phyloP scores from a whole-genome alignment of 2,888 invertebrate species.

The Hermodice carunculata region DNA sequence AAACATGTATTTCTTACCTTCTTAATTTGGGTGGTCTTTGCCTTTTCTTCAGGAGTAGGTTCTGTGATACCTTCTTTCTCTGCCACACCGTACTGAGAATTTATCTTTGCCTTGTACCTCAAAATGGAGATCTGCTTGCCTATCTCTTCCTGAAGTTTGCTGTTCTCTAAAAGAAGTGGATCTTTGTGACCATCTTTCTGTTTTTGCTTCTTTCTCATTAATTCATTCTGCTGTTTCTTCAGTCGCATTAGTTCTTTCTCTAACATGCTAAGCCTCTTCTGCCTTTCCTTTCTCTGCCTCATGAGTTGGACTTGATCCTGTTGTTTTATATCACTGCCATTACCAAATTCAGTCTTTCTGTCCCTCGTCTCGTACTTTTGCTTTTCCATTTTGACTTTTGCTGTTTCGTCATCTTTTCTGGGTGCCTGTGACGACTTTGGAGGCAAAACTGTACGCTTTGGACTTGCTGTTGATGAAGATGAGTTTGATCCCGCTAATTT shows the following conservation, averaged over 20 bases:
- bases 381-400: too few relatives aligned
- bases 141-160: conserved; percentile 60
- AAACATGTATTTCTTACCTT: too few relatives aligned
- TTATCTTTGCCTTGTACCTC: conserved; percentile 35
- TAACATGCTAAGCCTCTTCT: conserved; percentile 7
- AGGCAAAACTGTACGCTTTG: too few relatives aligned
- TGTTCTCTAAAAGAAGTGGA: conserved; percentile 59
- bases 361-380: too few relatives aligned
- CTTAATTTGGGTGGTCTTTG: background rate
- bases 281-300: conserved; percentile 5
- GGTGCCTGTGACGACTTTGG: too few relatives aligned
- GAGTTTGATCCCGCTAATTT: too few relatives aligned
- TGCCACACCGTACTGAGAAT: background rate
- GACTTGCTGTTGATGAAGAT: too few relatives aligned
- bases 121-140: conserved; percentile 52
- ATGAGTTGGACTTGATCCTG: background rate
- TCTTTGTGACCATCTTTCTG: conserved; percentile 62
- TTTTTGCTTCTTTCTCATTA: conserved; percentile 53
- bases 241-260: conserved; percentile 50
- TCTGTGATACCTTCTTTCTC: background rate
- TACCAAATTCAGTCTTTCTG: too few relatives aligned
- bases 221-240: conserved; percentile 58
- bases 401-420: too few relatives aligned
- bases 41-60: background rate
- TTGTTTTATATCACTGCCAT: too few relatives aligned